Evolutionary conservation across 2,113 vertebrate species (phyloP), one percentile per base, ranked within the genome.

Genomic region (Chloroceryle aenea): DNA sequence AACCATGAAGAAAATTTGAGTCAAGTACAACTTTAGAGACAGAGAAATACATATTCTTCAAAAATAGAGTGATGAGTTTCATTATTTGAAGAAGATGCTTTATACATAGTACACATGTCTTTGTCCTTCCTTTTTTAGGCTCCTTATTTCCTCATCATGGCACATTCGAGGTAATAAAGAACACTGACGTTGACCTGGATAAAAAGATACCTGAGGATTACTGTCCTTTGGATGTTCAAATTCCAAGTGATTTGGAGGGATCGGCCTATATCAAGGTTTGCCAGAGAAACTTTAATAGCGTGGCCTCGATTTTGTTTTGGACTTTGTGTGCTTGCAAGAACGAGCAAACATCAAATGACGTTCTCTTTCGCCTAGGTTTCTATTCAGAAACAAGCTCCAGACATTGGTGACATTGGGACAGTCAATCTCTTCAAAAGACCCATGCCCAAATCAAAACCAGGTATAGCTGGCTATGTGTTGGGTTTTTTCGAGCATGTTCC

Each of bases 91-190:
- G 36, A 69, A 58, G 29, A 7, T 87, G 22, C 15, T 63, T 67
- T 71, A 19, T 76, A 19, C 62, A 22, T 26, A 63, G 9, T 21
- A 1, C 47, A 13, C 15, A 5, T 89, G 56, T 92, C 71, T 77
- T 50, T 96, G 3, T 81, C 26, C 34, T 93, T 78, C 80, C 17
- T 25, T 58, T 18, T 40, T 93, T 93, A 99, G 99, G 99, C 8
- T 99, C 99, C 36, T 98, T 99, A 72, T 99, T 99, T 95, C 99
- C 99, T 82, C 99, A 99, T 96, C 99, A 99, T 7, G 99, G 99
- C 61, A 99, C 99, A 1, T 99, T 99, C 97, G 99, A 99, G 96
- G 99, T 99, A 71, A 99, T 99, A 96, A 99, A 99, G 97, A 99
- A 99, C 98, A 99, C 99, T 25, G 99, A 99, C 93, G 98, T 99